These are phyloP conservation scores for Polymixis flavicincta DNA, from an alignment of 2,888 invertebrate species.

Conservation along the genomic window DNA sequence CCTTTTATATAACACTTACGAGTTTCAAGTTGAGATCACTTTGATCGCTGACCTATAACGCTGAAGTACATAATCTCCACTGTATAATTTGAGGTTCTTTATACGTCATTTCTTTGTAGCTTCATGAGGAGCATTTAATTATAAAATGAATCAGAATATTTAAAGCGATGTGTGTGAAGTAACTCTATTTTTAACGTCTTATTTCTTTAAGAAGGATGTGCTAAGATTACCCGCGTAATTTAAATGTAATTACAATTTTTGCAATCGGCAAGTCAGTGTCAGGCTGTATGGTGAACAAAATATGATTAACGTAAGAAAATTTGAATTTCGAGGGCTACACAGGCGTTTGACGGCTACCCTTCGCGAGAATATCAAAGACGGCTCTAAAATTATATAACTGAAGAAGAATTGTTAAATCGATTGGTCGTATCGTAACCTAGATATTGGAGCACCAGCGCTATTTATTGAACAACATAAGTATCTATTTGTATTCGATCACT, in stretches of 20 bases:
- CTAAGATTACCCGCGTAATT: too few species aligned
- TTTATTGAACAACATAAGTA: background rate
- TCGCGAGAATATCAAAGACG: background rate
- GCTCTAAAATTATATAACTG: background rate
- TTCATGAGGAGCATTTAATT: slow-evolving; percentile 8
- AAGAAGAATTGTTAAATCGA: slow-evolving; percentile 6
- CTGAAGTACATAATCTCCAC: slow-evolving; percentile 24
- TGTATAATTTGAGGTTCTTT: slow-evolving; percentile 19
- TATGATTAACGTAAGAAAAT: too few species aligned
- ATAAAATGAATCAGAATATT: slow-evolving; percentile 8
- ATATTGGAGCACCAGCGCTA: slow-evolving; percentile 1
- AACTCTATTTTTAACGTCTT: too few species aligned
- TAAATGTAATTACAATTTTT: too few species aligned
- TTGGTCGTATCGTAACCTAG: slow-evolving; percentile 17
- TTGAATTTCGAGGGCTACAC: too few species aligned
- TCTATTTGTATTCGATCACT: background rate
- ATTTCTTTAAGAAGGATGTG: background rate
- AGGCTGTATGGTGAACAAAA: too few species aligned
- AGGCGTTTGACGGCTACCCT: too few species aligned
- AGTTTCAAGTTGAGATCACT: slow-evolving; percentile 28
- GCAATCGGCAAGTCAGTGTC: too few species aligned
- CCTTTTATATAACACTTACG: slow-evolving; percentile 5
- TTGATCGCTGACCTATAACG: slow-evolving; percentile 20
- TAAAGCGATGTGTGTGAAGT: too few species aligned
- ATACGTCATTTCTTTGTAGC: background rate